Base-by-base conservation (phyloP, 1,140 invertebrate species). In the Drosophila bipectinata region DNA sequence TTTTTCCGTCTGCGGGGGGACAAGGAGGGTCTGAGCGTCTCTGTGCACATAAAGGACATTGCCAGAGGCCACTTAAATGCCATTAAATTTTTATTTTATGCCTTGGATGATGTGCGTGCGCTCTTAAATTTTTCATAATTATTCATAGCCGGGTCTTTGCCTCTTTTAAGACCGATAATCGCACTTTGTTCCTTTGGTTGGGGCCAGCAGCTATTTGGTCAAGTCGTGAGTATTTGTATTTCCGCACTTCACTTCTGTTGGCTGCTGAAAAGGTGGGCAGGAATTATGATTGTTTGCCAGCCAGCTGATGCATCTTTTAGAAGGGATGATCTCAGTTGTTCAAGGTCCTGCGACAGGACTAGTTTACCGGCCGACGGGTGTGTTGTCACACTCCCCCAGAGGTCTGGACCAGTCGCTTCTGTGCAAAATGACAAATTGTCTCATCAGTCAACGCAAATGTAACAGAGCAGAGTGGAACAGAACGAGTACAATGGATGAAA, bases 381-480 rank as follows among this genome's bases (percentile, higher is more conserved):
- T 15, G 14, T 37, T 80, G 72, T 48, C 64, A 64, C 47, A 47
- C 54, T 54, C 47, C 26, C 45, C 47, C 26, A 51, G 12, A 26
- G 39, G 15, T 4, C 12, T 44, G 14, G 5, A 5, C 5, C 14
- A 59, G 82, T 82, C 83, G 79, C 83, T 63, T 83, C 83, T 88
- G 84, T 58, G 82, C 34, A 34, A 73, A 83, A 88, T 88, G 83
- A 88, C 83, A 88, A 88, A 89, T 88, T 88, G 83, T 88, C 72
- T 83, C 76, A 88, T 88, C 64, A 72, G 79, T 88, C 83, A 79
- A 67, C 34, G 57, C 45, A 63, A 72, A 72, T 72, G 58, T 58
- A 77, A 57, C 49, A 69, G 24, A 71, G 44, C 48, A 49, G 68
- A 52, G 59, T 30, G 45, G 44, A 49, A 34, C 54, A 34, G 63